Evolutionary conservation across 2,888 invertebrate species (phyloP), one percentile per base, ranked within the genome.

Genomic region (Pandemis heparana): DNA sequence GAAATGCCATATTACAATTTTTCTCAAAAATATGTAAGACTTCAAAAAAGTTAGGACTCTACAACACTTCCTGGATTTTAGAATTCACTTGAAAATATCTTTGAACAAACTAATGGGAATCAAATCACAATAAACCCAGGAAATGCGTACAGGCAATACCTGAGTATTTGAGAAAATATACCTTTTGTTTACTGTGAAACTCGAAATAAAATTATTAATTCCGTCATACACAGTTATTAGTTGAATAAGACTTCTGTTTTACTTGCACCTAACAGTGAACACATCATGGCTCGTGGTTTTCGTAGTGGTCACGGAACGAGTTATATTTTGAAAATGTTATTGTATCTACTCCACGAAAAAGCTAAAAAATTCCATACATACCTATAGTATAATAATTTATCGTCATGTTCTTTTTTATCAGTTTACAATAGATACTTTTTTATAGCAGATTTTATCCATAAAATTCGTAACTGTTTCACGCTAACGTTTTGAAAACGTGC

Each of bases 151-250:
- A 53, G 64, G 5, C 12, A 23, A 56, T 56, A 73, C 73, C 73
- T 64, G 63, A 59, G 63, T 59, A 53, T 18, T 59, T 12, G 69
- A n/a, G 51, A 48, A 48, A 61, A 61, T 39, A 63, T 68, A 73
- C 73, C 73, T 69, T 32, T 73, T 48, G 72, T 62, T 46, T 64
- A 73, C 73, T 73, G 68, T 63, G 48, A 73, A 73, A 51, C 73
- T 73, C 32, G 73, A 41, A 73, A 73, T 12, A 16, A 73, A 23
- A 48, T 69, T 32, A 73, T 73, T 56, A 66, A 65, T 51, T 5
- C 39, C 16, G 41, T 63, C 8, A 14, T 62, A 32, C 16, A 64
- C 23, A 16, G 9, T 43, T 23, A 43, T 7, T n/a, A 51, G 2
- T 48, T 10, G n/a, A 41, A 6, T 23, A 5, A 43, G 41, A 67